Conservation (phyloP, 92 coral and sea anemone species). For the Parazoanthus atlanticus region DNA sequence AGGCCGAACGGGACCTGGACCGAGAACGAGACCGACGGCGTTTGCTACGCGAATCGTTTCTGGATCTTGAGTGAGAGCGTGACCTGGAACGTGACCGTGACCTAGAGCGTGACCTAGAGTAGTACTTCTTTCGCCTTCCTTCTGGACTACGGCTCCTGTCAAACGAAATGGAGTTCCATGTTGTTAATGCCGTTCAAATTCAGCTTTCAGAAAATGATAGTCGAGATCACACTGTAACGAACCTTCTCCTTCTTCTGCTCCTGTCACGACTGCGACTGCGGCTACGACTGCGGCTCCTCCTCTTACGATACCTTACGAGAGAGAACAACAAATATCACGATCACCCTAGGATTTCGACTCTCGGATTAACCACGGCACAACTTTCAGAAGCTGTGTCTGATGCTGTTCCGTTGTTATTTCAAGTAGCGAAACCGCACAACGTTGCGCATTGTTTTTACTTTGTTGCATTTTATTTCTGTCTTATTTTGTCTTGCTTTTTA, state of each 20-base stretch:
- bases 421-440: too few relatives aligned
- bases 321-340: neutral
- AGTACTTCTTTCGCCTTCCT: slow-evolving; percentile 53
- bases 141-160: slow-evolving; percentile 78
- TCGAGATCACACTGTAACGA: neutral
- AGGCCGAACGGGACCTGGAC: slow-evolving; percentile 59
- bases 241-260: slow-evolving; percentile 47
- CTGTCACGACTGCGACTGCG: slow-evolving; percentile 72
- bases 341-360: too few relatives aligned
- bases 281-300: slow-evolving; percentile 81
- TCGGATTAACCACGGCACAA: too few relatives aligned
- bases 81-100: slow-evolving; percentile 68
- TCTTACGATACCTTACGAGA: slow-evolving; percentile 55
- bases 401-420: too few relatives aligned
- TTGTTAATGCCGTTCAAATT: neutral
- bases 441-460: too few relatives aligned
- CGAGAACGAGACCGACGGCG: slow-evolving; percentile 52
- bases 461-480: too few relatives aligned
- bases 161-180: neutral
- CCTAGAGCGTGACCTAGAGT: slow-evolving; percentile 52
- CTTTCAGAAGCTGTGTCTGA: too few relatives aligned
- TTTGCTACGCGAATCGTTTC: slow-evolving; percentile 17
- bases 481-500: too few relatives aligned
- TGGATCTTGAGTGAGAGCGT: slow-evolving; percentile 49
- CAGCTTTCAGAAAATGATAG: neutral